Base-by-base conservation (phyloP, 2,888 invertebrate species). In the Fabriciana adippe region DNA sequence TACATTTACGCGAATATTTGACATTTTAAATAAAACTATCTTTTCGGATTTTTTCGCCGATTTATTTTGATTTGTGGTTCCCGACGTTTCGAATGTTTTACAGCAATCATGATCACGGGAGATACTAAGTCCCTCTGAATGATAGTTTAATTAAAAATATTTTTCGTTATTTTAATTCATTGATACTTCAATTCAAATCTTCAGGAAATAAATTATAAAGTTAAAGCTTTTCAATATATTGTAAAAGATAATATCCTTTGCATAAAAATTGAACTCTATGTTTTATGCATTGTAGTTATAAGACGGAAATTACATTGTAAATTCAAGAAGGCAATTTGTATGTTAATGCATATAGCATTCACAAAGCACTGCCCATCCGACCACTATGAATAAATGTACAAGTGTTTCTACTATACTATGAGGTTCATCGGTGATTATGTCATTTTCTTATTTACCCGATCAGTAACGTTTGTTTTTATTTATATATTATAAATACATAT, bases 301-400 rank as follows among this genome's bases (percentile, higher is more conserved):
- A 65, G 57, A 65, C 16, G 65, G 18, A 65, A 65, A 65, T 65
- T 65, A 65, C 65, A 65, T 65, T 65, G 59, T 59, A 65, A 45
- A 65, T 59, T 65, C 65, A 59, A 59, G 65, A 59, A 59, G 50
- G 54, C 47, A 59, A 65, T 65, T 53, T 65, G 53, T 65, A 65
- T 65, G 65, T 50, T 65, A 65, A 65, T 65, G 47, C 53, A 60
- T 65, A 59, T 53, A 65, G 57, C 65, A 65, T 53, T 65, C 53
- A 51, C 59, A 66, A 66, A 66, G 65, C 65, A 59, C 57, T 59
- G 65, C 35, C 48, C 60, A 51, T 51, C 47, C 54, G 57, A 57
- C 47, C 47, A 60, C 53, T 60, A 66, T 59, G 53, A 54, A 66
- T 59, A 66, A 66, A 59, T 47, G 45, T 59, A 60, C 53, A 54